Evolutionary conservation across 2,113 vertebrate genomes (phyloP).

Genomic region (Toxostoma redivivum): DNA sequence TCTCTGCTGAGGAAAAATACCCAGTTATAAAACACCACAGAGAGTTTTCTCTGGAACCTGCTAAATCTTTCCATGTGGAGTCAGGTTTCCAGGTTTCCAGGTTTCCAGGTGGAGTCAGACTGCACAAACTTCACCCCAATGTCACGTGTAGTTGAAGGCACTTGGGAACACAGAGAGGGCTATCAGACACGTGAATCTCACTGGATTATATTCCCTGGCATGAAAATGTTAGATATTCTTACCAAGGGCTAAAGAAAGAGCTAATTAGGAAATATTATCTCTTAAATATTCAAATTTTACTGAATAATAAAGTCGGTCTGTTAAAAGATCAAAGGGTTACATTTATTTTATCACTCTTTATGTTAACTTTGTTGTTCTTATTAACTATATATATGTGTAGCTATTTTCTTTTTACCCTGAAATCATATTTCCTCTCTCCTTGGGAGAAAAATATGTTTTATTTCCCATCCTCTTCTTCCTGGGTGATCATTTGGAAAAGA

Average conservation of each 20-base stretch:
- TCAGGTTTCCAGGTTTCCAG: not conserved
- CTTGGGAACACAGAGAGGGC: not conserved
- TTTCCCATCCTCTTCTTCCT: not conserved
- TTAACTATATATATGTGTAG: not conserved
- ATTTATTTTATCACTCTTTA: not conserved
- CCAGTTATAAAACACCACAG: fast-evolving
- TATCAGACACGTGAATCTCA: not conserved
- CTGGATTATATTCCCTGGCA: not conserved
- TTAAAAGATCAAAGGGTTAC: conserved; percentile 10
- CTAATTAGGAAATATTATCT: conserved; percentile 23
- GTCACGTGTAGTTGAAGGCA: fast-evolving
- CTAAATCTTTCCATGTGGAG: not conserved
- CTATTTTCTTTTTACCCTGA: not conserved
- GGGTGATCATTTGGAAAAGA: not conserved
- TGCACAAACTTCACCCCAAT: not conserved
- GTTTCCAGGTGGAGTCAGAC: not conserved
- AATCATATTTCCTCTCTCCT: not conserved
- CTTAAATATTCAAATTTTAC: conserved; percentile 17
- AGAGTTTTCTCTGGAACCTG: not conserved
- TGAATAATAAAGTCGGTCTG: not conserved
- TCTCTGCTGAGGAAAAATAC: not conserved
- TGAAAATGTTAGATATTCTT: not conserved
- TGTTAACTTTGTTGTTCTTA: not conserved
- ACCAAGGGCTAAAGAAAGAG: conserved; percentile 6
- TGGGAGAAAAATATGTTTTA: not conserved